phyloP scores from a whole-genome alignment of 2,797 vertebrate species.

The Sebastes cheni region DNA sequence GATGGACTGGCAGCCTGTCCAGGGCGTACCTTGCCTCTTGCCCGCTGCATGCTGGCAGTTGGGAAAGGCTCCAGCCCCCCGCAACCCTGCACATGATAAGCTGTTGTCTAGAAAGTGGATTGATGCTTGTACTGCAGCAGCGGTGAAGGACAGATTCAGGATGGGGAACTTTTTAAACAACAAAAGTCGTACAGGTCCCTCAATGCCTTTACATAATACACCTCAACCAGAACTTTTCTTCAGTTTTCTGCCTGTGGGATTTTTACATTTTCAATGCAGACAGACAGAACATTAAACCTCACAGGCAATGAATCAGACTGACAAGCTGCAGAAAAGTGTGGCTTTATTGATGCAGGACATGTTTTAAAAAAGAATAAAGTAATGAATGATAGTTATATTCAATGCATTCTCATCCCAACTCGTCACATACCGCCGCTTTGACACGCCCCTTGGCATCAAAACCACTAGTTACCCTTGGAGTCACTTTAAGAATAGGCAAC shows the following conservation, averaged over 20 bases:
- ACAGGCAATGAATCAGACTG: not conserved
- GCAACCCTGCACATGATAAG: not conserved
- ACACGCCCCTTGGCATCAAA: too few relatives aligned
- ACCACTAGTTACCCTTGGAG: too few relatives aligned
- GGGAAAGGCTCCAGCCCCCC: not conserved
- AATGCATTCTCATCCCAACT: too few relatives aligned
- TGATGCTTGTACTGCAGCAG: not conserved
- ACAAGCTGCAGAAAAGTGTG: not conserved
- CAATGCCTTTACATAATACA: not conserved
- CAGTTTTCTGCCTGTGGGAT: not conserved
- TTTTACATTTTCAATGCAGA: not conserved
- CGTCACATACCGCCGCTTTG: accelerated
- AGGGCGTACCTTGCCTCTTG: not conserved
- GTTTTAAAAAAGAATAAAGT: not conserved
- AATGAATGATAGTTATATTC: not conserved
- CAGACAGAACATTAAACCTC: not conserved
- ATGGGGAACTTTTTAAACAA: not conserved
- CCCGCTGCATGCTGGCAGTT: not conserved
- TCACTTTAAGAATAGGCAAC: too few relatives aligned
- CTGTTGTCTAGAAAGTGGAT: not conserved
- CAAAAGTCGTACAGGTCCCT: not conserved
- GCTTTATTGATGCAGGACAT: not conserved
- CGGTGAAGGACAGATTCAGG: constrained; percentile 2
- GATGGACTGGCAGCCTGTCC: not conserved
- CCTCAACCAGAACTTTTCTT: not conserved